A percentile compares a stretch with the other conserved stretches of the same genome.
Conservation (phyloP, 2,113 vertebrate species). For the Mus musculus region DNA sequence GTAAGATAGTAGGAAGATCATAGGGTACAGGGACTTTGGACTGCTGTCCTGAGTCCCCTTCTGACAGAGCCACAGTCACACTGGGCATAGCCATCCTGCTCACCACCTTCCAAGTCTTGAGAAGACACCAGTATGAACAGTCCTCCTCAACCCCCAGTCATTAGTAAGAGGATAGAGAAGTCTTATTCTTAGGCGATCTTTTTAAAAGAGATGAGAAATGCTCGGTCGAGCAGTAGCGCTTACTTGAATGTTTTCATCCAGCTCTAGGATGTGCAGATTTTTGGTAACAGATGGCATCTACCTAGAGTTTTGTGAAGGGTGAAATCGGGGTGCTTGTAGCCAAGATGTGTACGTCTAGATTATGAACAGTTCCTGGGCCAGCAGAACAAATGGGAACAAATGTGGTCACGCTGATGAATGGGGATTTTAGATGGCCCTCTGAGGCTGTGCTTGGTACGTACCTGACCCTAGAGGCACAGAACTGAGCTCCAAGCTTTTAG, state of each 20-base stretch:
- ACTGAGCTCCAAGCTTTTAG: background rate
- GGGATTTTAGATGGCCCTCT: background rate
- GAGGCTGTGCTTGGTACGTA: background rate
- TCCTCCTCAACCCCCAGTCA: slow-evolving; percentile 21
- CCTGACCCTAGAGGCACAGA: background rate
- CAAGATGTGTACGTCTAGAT: background rate
- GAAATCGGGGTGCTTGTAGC: slow-evolving; percentile 8
- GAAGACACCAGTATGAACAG: background rate
- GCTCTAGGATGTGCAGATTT: background rate
- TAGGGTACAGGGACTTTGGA: background rate
- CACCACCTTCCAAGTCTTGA: background rate
- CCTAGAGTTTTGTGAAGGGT: slow-evolving; percentile 29
- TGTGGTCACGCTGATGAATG: background rate
- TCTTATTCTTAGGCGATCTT: slow-evolving; percentile 29
- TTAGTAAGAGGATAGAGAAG: background rate
- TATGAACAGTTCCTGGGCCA: background rate
- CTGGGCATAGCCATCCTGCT: background rate
- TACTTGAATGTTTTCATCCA: slow-evolving; percentile 44
- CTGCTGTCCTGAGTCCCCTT: background rate
- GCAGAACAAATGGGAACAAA: background rate
- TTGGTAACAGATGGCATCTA: slow-evolving; percentile 34
- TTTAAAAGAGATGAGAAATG: slow-evolving; percentile 33
- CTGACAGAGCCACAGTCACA: background rate
- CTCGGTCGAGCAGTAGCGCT: slow-evolving; percentile 16
- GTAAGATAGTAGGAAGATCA: background rate